Base-by-base conservation (phyloP, 2,797 vertebrate species). In the Sus cebifrons region DNA sequence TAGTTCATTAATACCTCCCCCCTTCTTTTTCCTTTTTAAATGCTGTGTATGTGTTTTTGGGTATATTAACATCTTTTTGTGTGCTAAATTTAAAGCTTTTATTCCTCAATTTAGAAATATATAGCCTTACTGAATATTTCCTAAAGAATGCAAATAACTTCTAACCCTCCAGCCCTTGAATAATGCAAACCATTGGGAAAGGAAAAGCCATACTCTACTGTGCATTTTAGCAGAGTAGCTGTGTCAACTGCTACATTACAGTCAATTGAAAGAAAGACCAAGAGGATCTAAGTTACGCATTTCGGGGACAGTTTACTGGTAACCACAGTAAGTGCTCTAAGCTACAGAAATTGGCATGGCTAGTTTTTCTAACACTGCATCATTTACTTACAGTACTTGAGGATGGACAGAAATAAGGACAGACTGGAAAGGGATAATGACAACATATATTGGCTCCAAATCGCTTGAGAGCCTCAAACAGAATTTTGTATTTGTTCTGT, bases 401-500 rank as follows among this genome's bases (percentile, higher is more conserved):
- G 29, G 40, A 21, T 74, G 11, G 68, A 79, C 49, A 89, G 77
- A 32, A 90, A 73, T 78, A 32, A 96, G 65, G 65, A 84, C 87
- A 71, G 16, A 93, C 73, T 70, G 20, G 23, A 96, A 89, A 14
- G 15, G 18, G 6, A 77, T 62, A 79, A 95, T 23, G 23, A 64
- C 32, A 79, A 10, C 21, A 6, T 81, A 75, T 96, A 95, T 91
- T 75, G 75, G 17, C 77, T 96, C 29, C 52, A 94, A 95, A 95
- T 90, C 74, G 92, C 32, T 92, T 40, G 64, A 91, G 71, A 91
- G 85, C 86, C 65, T 96, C 81, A 82, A 96, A 65, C 20, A 89
- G 86, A 90, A 94, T 92, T 49, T 87, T 86, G 82, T 92, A 96
- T 90, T 74, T 95, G 65, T 92, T 98, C 54, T 20, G 10, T 87